Conservation (phyloP, 92 coral and sea anemone genomes). For the Phenganax subtilis region DNA sequence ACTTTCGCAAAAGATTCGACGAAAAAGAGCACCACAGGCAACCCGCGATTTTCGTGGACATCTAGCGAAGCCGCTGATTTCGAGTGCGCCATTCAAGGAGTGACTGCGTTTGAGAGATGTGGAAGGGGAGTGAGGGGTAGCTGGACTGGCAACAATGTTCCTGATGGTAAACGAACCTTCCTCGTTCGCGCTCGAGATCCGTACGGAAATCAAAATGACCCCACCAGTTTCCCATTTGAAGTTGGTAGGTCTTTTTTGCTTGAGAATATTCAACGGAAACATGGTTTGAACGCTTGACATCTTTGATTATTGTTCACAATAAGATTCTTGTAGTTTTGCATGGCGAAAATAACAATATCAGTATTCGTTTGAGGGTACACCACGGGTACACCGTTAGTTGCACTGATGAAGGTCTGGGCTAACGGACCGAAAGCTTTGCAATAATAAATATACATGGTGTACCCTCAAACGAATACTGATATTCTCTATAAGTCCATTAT, state of each 20-base stretch:
- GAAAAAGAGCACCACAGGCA: slow-evolving; percentile 13
- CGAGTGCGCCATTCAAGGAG: slow-evolving; percentile 63
- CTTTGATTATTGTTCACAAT: too few species aligned
- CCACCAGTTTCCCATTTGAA: slow-evolving; percentile 65
- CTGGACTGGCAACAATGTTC: slow-evolving; percentile 66
- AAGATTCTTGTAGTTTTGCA: too few species aligned
- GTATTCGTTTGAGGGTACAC: too few species aligned
- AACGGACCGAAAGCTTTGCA: too few species aligned
- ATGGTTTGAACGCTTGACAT: background rate
- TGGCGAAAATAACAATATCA: too few species aligned
- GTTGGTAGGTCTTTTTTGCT: slow-evolving; percentile 54
- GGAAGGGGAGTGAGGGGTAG: slow-evolving; percentile 53
- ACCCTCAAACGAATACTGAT: too few species aligned
- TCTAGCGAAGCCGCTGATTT: slow-evolving; percentile 58
- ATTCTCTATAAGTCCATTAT: background rate
- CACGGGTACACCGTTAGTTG: too few species aligned
- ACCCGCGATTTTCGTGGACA: slow-evolving; percentile 60
- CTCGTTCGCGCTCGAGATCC: slow-evolving; percentile 66
- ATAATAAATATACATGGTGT: too few species aligned
- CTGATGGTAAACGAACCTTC: slow-evolving; percentile 72
- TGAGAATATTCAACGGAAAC: too few species aligned
- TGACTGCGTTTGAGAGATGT: slow-evolving; percentile 48
- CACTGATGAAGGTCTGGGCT: too few species aligned
- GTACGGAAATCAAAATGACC: slow-evolving; percentile 71
- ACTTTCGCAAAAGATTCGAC: slow-evolving; percentile 27